Evolutionary conservation across 2,113 vertebrate species (phyloP).

Genomic region (Sturnira hondurensis): DNA sequence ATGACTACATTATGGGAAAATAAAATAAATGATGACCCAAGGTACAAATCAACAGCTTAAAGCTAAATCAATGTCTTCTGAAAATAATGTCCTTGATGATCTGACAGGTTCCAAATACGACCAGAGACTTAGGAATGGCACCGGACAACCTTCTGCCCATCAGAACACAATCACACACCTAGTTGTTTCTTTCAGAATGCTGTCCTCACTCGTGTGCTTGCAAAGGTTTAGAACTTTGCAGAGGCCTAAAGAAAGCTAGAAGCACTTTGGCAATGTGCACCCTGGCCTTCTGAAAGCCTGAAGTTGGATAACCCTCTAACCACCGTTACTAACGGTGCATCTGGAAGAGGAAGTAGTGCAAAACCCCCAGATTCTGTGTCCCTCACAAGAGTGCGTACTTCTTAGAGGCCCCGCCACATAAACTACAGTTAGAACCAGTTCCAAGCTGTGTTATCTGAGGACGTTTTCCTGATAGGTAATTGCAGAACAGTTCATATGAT

Average conservation of each 20-base stretch:
- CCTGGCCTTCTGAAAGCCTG: background rate
- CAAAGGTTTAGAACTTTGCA: background rate
- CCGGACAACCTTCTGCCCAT: background rate
- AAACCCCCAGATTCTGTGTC: background rate
- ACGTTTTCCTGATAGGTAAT: background rate
- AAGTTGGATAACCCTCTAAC: background rate
- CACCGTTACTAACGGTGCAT: background rate
- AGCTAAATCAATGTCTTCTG: slow-evolving; percentile 20
- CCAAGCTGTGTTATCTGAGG: background rate
- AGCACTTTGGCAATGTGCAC: background rate
- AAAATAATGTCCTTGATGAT: slow-evolving; percentile 28
- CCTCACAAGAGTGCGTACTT: background rate
- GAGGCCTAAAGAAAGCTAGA: background rate
- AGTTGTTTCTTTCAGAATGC: background rate
- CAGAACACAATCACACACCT: background rate
- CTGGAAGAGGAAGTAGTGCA: background rate
- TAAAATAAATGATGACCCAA: background rate
- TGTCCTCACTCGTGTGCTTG: background rate
- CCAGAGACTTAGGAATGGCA: background rate
- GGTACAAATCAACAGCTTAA: slow-evolving; percentile 16
- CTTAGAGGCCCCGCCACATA: background rate
- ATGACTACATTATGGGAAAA: background rate
- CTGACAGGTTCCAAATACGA: background rate
- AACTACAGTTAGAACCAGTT: background rate
- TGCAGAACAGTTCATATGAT: background rate